Evolutionary conservation across 2,888 invertebrate genomes (phyloP).

Genomic region (Syritta pipiens): DNA sequence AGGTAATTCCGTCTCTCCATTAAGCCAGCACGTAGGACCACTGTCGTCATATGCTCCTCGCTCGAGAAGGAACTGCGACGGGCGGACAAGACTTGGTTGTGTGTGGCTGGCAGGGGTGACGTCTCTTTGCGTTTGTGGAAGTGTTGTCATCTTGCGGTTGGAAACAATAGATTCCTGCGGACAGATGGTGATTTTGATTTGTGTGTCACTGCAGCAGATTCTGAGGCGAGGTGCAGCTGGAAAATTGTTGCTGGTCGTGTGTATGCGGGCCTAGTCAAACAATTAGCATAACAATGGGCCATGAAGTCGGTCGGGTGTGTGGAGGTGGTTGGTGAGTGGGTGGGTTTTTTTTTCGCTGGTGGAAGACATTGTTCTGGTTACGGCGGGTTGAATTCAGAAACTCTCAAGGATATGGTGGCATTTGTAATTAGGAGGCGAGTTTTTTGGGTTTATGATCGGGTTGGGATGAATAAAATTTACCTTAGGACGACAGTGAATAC

Average conservation of each 20-base stretch:
- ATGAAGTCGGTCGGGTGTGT: slow-evolving; percentile 18
- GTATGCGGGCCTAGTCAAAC: slow-evolving; percentile 39
- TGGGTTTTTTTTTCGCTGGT: not conserved
- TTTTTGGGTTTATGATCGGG: slow-evolving; percentile 32
- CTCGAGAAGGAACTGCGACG: slow-evolving; percentile 1
- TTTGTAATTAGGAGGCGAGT: too few relatives aligned
- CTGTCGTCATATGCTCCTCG: slow-evolving; percentile 3
- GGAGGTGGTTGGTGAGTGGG: not conserved
- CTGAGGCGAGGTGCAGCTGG: slow-evolving; percentile 28
- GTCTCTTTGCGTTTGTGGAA: slow-evolving; percentile 26
- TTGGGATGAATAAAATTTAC: too few relatives aligned
- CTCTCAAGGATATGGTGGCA: too few relatives aligned
- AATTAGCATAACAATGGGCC: slow-evolving; percentile 64
- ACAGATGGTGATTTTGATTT: slow-evolving; percentile 69
- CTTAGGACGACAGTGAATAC: too few relatives aligned
- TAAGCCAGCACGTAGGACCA: slow-evolving; percentile 47
- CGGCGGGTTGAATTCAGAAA: too few relatives aligned
- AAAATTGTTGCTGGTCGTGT: slow-evolving; percentile 31
- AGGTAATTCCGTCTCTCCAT: slow-evolving; percentile 33
- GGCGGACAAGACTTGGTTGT: not conserved
- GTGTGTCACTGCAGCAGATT: slow-evolving; percentile 60
- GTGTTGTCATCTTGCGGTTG: slow-evolving; percentile 55
- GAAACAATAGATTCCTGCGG: slow-evolving; percentile 60
- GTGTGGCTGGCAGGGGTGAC: not conserved
- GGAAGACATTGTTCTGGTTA: not conserved